phyloP scores from a whole-genome alignment of 2,888 invertebrate genomes.

The Idaea straminata region DNA sequence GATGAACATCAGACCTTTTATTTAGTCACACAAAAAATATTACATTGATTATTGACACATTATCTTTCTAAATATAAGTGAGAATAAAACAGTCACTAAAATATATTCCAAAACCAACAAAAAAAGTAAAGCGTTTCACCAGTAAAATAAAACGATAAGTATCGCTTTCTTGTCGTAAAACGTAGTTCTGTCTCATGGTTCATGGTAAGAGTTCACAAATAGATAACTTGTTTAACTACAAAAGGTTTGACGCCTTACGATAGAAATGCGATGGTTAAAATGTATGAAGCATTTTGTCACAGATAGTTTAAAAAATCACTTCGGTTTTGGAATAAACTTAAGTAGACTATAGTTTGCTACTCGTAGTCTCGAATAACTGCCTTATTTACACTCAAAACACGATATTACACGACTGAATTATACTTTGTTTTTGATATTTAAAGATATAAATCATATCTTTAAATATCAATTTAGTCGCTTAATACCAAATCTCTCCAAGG shows the following conservation, averaged over 20 bases:
- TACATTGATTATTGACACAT: constrained; percentile 25
- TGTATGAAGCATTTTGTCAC: background rate
- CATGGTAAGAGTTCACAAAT: no score
- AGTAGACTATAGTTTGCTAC: background rate
- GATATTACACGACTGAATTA: background rate
- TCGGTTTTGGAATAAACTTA: background rate
- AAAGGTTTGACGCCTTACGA: no score
- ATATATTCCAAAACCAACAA: background rate
- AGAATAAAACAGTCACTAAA: background rate
- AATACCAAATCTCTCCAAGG: background rate
- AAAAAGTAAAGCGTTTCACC: background rate
- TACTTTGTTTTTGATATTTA: background rate
- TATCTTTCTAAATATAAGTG: constrained; percentile 16
- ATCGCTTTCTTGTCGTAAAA: background rate
- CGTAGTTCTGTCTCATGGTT: background rate
- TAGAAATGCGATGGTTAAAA: no score
- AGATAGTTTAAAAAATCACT: background rate
- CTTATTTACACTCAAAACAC: background rate
- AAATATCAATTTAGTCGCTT: background rate
- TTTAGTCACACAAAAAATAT: background rate
- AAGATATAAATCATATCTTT: background rate
- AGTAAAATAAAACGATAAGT: background rate
- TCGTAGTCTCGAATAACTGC: no score
- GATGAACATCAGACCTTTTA: background rate
- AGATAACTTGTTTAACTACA: no score